Conservation (phyloP, 2,797 vertebrate genomes). For the Anguilla obscura region DNA sequence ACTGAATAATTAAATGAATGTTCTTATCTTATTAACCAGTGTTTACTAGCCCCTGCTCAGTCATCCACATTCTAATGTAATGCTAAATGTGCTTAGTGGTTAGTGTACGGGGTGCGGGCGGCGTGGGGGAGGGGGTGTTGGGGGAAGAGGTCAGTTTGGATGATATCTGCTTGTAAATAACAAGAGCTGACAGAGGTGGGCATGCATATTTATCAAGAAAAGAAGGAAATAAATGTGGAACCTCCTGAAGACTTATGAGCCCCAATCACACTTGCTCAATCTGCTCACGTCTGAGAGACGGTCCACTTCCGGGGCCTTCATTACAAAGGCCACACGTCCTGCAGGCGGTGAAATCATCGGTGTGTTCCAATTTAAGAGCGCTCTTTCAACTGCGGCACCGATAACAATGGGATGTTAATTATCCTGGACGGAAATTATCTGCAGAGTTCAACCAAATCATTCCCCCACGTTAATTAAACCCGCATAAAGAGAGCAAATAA, state of each 20-base stretch:
- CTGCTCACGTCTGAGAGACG: constrained; percentile 23
- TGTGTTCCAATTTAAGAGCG: constrained; percentile 37
- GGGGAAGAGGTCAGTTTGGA: background rate
- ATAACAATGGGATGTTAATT: constrained; percentile 40
- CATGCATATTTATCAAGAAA: constrained; percentile 35
- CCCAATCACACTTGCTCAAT: constrained; percentile 44
- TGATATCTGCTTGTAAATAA: constrained; percentile 3
- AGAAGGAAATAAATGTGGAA: constrained; percentile 23
- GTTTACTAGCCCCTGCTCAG: background rate
- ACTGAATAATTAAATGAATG: background rate
- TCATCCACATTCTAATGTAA: background rate
- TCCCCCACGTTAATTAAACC: constrained; percentile 39
- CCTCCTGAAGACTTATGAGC: constrained; percentile 35
- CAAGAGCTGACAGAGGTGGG: constrained; percentile 31
- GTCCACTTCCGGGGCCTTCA: constrained; percentile 11
- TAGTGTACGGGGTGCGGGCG: background rate
- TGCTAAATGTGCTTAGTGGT: background rate
- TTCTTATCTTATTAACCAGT: background rate
- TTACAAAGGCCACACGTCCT: constrained; percentile 9
- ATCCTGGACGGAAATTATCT: constrained; percentile 35
- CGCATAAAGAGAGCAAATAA: constrained; percentile 30
- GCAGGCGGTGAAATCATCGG: constrained; percentile 23
- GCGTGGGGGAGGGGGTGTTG: background rate
- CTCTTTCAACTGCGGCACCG: constrained; percentile 24
- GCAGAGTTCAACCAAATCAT: constrained; percentile 40